A percentile compares a stretch with the other conserved stretches of the same genome.
phyloP scores from a whole-genome alignment of 2,113 vertebrate genomes.

The Laterallus jamaicensis region DNA sequence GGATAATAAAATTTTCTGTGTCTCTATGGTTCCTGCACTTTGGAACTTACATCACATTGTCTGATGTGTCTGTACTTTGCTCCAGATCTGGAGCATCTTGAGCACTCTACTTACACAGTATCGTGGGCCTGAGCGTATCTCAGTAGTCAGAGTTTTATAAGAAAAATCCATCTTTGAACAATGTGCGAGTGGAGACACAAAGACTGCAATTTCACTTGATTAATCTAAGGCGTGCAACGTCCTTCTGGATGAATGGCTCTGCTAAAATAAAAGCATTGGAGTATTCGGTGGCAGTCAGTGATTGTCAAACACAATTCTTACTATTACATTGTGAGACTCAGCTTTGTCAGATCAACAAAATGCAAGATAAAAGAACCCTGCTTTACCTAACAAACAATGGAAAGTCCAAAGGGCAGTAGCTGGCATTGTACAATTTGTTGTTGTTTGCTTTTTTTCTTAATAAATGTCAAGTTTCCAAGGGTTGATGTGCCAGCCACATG shows the following conservation, averaged over 20 bases:
- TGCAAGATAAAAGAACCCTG: neutral
- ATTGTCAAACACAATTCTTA: neutral
- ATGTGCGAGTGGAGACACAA: neutral
- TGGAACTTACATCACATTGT: neutral
- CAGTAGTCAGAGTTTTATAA: neutral
- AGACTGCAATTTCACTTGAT: neutral
- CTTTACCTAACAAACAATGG: neutral
- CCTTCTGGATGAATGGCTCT: neutral
- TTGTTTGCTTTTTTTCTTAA: neutral
- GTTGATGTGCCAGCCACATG: neutral
- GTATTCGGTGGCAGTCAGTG: neutral
- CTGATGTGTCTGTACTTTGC: neutral
- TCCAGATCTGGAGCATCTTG: neutral
- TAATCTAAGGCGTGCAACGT: neutral
- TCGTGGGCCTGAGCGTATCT: neutral
- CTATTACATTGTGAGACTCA: neutral
- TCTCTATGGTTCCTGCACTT: neutral
- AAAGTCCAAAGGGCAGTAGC: neutral
- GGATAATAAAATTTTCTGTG: neutral
- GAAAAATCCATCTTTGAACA: neutral
- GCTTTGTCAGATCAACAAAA: neutral
- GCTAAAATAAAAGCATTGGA: neutral
- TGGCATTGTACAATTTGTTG: neutral
- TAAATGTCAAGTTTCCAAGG: neutral
- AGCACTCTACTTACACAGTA: neutral